Conservation (phyloP, 2,113 vertebrate species). For the Falcunculus frontatus region DNA sequence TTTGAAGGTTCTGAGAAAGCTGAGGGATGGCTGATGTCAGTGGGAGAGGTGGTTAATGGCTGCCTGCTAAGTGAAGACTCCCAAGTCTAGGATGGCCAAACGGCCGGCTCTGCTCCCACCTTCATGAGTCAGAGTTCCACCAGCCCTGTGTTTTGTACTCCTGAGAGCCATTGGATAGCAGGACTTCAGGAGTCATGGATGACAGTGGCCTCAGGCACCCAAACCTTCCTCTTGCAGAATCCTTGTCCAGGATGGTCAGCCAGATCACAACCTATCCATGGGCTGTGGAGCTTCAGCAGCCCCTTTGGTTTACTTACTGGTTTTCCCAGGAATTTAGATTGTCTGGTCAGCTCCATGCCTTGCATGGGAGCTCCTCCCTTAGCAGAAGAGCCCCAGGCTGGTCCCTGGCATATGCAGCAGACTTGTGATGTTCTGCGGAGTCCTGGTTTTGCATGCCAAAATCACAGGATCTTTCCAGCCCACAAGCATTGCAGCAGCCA, state of each 20-base stretch:
- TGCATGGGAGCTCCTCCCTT: rapidly evolving
- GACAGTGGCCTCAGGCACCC: not conserved
- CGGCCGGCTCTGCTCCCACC: not conserved
- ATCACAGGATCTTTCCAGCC: not conserved
- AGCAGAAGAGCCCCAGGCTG: not conserved
- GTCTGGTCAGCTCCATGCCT: not conserved
- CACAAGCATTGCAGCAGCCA: not conserved
- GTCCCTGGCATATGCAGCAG: rapidly evolving
- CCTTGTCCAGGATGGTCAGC: not conserved
- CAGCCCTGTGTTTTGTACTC: not conserved
- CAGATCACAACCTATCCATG: not conserved
- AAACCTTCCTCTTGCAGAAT: not conserved
- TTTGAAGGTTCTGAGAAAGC: not conserved
- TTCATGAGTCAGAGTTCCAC: not conserved
- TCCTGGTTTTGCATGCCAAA: not conserved
- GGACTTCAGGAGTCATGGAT: not conserved
- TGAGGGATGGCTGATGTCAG: not conserved
- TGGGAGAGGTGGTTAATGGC: not conserved
- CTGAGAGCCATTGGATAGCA: not conserved
- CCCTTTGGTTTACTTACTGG: not conserved
- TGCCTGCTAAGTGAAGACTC: not conserved
- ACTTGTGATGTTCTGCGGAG: rapidly evolving
- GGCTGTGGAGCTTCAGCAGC: too few species aligned
- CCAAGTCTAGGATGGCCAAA: not conserved
- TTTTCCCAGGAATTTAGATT: not conserved